phyloP scores from a whole-genome alignment of 2,113 vertebrate species.

The Piprites chloris region DNA sequence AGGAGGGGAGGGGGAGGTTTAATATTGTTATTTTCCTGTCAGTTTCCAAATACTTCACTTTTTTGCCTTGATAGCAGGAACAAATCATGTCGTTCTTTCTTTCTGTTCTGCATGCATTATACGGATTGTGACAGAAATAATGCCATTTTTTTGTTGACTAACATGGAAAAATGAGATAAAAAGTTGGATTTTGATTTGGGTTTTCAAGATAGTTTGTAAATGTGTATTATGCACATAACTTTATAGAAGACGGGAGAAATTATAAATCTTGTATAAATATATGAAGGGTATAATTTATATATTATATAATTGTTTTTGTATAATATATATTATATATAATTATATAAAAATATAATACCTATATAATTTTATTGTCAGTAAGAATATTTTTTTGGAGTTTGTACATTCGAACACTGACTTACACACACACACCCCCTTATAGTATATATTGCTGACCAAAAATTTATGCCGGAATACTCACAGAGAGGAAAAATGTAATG shows the following conservation, averaged over 20 bases:
- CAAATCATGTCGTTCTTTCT: not conserved
- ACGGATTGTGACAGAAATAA: not conserved
- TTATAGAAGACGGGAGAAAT: not conserved
- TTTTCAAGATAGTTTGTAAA: not conserved
- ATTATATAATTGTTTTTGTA: not conserved
- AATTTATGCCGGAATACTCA: not conserved
- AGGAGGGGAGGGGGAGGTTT: not conserved
- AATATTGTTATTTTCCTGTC: not conserved
- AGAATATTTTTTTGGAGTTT: not conserved
- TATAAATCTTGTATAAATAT: not conserved
- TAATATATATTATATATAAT: too few relatives aligned
- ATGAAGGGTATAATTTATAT: not conserved
- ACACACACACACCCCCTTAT: accelerated
- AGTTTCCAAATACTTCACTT: not conserved
- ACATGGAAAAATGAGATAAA: not conserved
- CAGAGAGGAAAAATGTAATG: not conserved
- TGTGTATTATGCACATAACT: not conserved
- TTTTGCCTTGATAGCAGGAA: not conserved
- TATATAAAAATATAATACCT: not conserved
- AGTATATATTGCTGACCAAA: not conserved
- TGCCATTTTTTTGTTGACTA: not conserved
- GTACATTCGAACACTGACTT: not conserved
- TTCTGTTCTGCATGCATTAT: not conserved
- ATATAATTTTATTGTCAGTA: not conserved
- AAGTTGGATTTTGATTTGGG: not conserved